A percentile compares a stretch with the other conserved stretches of the same genome.
Evolutionary conservation across 2,797 vertebrate genomes (phyloP).

Genomic region (Euphonia xanthogaster): DNA sequence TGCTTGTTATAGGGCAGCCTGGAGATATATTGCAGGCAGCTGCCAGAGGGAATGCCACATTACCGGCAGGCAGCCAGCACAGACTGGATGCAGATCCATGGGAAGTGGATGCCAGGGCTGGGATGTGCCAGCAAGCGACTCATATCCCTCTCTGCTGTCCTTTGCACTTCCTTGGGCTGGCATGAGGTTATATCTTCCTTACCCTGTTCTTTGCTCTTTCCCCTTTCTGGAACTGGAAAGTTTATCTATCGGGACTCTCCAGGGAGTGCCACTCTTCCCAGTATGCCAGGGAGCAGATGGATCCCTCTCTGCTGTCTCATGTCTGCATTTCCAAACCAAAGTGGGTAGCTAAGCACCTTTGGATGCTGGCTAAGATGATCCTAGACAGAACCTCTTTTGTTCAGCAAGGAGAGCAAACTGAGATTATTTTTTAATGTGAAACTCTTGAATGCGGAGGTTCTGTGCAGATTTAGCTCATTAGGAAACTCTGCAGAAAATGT

Average conservation of each 20-base stretch:
- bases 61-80: neutral
- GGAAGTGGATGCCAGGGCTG: neutral
- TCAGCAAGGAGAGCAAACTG: neutral
- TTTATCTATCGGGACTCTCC: neutral
- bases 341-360: neutral
- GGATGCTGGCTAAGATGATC: neutral
- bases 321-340: neutral
- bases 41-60: neutral
- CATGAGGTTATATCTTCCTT: neutral
- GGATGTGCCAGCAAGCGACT: neutral
- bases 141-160: neutral
- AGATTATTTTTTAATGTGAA: neutral
- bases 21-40: neutral
- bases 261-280: neutral
- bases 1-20: neutral
- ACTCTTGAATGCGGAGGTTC: neutral
- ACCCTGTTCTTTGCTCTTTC: neutral
- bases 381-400: neutral
- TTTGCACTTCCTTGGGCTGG: neutral
- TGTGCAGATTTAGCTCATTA: neutral
- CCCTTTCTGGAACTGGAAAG: neutral
- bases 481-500: neutral
- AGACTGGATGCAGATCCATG: neutral
- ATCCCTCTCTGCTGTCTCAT: neutral
- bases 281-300: neutral